Conservation (phyloP, 2,797 vertebrate species). For the Argya squamiceps region DNA sequence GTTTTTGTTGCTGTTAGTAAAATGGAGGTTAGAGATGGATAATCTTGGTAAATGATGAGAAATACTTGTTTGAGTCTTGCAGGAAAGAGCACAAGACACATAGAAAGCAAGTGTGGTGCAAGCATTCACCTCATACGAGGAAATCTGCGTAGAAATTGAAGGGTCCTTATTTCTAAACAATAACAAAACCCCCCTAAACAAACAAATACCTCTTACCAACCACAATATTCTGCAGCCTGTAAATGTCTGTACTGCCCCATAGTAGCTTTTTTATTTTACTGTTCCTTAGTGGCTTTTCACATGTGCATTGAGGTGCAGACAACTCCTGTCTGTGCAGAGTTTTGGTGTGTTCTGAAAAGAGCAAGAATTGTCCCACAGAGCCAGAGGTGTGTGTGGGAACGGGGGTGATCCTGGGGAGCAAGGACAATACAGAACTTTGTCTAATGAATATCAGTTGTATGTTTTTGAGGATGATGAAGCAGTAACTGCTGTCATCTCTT, state of each 20-base stretch:
- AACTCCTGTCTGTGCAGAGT: background rate
- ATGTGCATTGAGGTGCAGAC: background rate
- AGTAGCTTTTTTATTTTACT: background rate
- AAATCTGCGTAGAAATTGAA: background rate
- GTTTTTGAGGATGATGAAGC: background rate
- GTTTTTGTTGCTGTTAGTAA: background rate
- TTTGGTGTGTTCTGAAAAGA: background rate
- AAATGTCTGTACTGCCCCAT: background rate
- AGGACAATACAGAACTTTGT: background rate
- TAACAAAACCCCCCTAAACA: background rate
- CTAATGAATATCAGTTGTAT: rapidly evolving
- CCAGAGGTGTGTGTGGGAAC: background rate
- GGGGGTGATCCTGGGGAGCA: background rate
- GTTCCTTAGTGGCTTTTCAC: background rate
- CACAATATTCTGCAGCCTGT: background rate
- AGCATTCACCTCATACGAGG: background rate
- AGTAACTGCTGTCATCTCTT: background rate
- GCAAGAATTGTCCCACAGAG: rapidly evolving
- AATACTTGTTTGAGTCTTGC: background rate
- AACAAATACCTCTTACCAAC: background rate
- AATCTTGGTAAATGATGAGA: background rate
- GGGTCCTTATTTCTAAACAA: background rate
- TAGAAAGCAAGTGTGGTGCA: background rate
- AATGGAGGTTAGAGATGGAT: background rate
- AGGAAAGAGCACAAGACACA: background rate